Percentiles rank a stretch among this genome's conserved stretches.
These are phyloP conservation scores for Alexandromys fortis DNA, from an alignment of 2,113 vertebrate genomes.

Conservation along the genomic window DNA sequence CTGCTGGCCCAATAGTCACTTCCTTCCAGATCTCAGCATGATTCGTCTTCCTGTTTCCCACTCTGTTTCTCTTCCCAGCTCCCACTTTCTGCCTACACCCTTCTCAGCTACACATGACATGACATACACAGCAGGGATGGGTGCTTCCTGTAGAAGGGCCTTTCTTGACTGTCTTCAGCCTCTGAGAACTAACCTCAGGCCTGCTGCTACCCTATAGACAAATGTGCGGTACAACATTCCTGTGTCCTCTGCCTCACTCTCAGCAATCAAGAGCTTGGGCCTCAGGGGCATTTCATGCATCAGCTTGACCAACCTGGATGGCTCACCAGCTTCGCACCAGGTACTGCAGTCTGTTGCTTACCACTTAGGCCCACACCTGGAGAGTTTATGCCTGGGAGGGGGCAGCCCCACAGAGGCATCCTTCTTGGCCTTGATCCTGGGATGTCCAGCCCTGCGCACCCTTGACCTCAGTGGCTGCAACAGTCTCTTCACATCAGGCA, in stretches of 20 bases:
- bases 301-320: slow-evolving; percentile 88
- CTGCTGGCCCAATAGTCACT: not conserved
- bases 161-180: slow-evolving; percentile 15
- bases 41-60: slow-evolving; percentile 1
- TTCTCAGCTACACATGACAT: not conserved
- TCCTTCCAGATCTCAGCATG: not conserved
- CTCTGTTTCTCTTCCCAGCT: not conserved
- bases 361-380: slow-evolving; percentile 85
- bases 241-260: slow-evolving; percentile 85
- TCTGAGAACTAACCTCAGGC: slow-evolving; percentile 45
- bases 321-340: slow-evolving; percentile 84
- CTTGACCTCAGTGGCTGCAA: slow-evolving; percentile 90
- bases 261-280: slow-evolving; percentile 84
- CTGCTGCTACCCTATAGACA: slow-evolving; percentile 80
- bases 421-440: slow-evolving; percentile 86
- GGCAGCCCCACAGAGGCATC: slow-evolving; percentile 88
- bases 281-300: slow-evolving; percentile 82
- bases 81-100: not conserved
- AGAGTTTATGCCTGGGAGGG: slow-evolving; percentile 87
- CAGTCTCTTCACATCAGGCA: slow-evolving; percentile 91
- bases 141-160: not conserved
- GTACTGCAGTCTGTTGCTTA: slow-evolving; percentile 85
- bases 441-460: slow-evolving; percentile 85
- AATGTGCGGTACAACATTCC: slow-evolving; percentile 88
- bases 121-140: not conserved